These are phyloP conservation scores for Eupithecia subumbrata DNA, from an alignment of 2,888 invertebrate species.

Conservation along the genomic window DNA sequence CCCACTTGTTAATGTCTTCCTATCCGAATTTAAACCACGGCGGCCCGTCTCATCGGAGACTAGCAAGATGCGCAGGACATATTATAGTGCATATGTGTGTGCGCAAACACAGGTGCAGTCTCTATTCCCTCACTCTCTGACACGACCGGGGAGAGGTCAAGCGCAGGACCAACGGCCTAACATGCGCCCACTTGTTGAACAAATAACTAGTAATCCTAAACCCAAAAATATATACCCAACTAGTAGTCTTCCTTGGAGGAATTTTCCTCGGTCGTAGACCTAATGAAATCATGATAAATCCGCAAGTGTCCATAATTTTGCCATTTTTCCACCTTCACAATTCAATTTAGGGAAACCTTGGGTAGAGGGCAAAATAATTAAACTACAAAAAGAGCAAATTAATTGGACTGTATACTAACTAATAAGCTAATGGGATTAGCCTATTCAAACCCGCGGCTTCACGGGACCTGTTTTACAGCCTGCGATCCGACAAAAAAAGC, in stretches of 20 bases:
- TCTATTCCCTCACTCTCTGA: too few relatives aligned
- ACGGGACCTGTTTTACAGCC: neutral
- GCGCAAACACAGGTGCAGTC: too few relatives aligned
- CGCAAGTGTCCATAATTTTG: neutral
- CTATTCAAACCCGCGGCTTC: slow-evolving; percentile 49
- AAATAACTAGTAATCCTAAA: too few relatives aligned
- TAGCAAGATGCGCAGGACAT: too few relatives aligned
- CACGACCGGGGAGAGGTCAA: too few relatives aligned
- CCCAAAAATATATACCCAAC: too few relatives aligned
- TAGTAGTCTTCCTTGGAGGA: neutral
- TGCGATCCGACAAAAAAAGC: neutral
- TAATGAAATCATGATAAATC: neutral
- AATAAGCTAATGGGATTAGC: slow-evolving; percentile 61
- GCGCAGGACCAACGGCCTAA: too few relatives aligned
- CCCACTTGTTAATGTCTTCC: too few relatives aligned
- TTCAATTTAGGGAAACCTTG: slow-evolving; percentile 22
- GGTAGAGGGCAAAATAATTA: slow-evolving; percentile 18
- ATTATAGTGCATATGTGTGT: too few relatives aligned
- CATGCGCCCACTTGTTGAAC: too few relatives aligned
- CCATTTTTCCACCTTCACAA: neutral
- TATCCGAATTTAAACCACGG: too few relatives aligned
- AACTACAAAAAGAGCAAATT: slow-evolving; percentile 34
- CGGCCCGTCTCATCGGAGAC: too few relatives aligned
- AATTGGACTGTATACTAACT: slow-evolving; percentile 46
- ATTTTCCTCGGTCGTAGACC: neutral